Percentiles rank a stretch among this genome's conserved stretches.
Conservation (phyloP, 1,140 invertebrate species). For the Rhyzopertha dominica region DNA sequence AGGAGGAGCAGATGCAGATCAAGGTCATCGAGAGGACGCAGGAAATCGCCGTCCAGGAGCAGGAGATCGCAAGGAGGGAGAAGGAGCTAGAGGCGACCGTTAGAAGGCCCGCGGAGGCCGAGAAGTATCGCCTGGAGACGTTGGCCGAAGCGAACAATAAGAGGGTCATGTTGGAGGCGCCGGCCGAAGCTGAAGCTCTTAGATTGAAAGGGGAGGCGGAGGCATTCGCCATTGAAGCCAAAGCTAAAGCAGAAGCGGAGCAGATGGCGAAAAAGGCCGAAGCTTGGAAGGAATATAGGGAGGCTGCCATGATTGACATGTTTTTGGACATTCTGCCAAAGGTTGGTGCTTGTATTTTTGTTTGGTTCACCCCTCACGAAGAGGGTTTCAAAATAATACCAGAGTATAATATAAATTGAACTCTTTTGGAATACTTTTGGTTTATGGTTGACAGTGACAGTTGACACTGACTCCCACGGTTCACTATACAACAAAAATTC, state of each 20-base stretch:
- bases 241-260: slow-evolving; percentile 92
- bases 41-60: slow-evolving; percentile 86
- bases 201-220: slow-evolving; percentile 77
- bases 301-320: slow-evolving; percentile 97
- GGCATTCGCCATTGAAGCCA: slow-evolving; percentile 88
- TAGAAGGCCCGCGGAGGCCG: slow-evolving; percentile 87
- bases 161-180: slow-evolving; percentile 82
- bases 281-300: slow-evolving; percentile 93
- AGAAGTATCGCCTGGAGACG: slow-evolving; percentile 89
- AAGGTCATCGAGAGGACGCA: slow-evolving; percentile 87
- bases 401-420: too few relatives aligned
- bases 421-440: too few relatives aligned
- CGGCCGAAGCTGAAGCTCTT: slow-evolving; percentile 90
- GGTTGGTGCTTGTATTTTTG: too few relatives aligned
- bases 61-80: slow-evolving; percentile 80
- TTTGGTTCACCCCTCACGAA: too few relatives aligned
- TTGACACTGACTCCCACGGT: too few relatives aligned
- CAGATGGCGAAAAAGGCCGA: slow-evolving; percentile 96
- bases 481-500: too few relatives aligned
- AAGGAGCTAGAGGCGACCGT: slow-evolving; percentile 87
- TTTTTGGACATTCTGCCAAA: slow-evolving; percentile 92
- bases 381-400: too few relatives aligned
- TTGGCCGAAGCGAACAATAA: slow-evolving; percentile 87
- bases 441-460: too few relatives aligned
- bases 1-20: slow-evolving; percentile 91